Evolutionary conservation across 2,113 vertebrate species (phyloP), one percentile per base, ranked within the genome.

Genomic region (Limnothrissa miodon): DNA sequence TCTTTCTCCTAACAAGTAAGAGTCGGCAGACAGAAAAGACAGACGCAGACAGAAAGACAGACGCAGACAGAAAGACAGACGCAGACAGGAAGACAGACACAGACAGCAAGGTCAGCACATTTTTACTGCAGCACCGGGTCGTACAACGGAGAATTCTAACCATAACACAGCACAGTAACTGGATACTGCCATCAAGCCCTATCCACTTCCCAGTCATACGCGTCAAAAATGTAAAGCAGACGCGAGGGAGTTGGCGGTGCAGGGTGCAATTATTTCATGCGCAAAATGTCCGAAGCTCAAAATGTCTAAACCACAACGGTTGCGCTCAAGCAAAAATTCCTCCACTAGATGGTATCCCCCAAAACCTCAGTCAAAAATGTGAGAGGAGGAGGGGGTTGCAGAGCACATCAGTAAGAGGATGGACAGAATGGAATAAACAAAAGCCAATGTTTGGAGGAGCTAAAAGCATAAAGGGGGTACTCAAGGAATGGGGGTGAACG

Each of bases 1-100:
- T 99, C 98, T 88, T 98, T 99, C 93, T 99, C 98, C 98, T 99
- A 90, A 59, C 6, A 79, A 39, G 39, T 82, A 83, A 90, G n/a
- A 83, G 10, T 33, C 80, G 21, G 13, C 8, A 25, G 89, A 85
- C 86, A 81, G 45, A 84, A 79, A n/a, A 80, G 85, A n/a, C n/a
- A 80, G 85, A 85, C 80, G 84, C 85, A 81, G 90, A 87, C 59
- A 66, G 59, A 5, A 11, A 66, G 29, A n/a, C n/a, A 83, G 87
- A 79, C 84, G 85, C 89, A 87, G 88, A 44, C 29, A 81, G 85
- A 51, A 7, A 80, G 85, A 25, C n/a, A 80, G 85, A 85, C 80
- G 85, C 85, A 81, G 90, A 87, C 83, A 86, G 79, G 83, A 83
- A 80, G 85, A n/a, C n/a, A 80, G 85, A 85, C 80, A 84, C 85